A percentile compares a stretch with the other conserved stretches of the same genome.
Evolutionary conservation across 2,888 invertebrate species (phyloP).

Genomic region (Sinohyriopsis cumingii): DNA sequence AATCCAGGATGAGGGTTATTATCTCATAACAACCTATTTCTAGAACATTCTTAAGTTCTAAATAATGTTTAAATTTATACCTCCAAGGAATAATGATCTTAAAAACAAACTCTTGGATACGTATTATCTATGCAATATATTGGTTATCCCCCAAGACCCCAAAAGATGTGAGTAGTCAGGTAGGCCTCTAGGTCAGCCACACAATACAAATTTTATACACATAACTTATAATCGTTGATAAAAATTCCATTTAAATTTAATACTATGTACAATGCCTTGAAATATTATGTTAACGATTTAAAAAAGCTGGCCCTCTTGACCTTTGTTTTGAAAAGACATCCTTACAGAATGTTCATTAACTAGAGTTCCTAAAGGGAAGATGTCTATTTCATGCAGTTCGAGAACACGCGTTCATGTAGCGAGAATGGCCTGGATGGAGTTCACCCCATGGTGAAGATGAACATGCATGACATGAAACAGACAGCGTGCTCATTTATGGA

Average conservation of each 20-base stretch:
- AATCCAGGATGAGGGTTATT: too few species aligned
- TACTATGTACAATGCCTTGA: slow-evolving; percentile 1
- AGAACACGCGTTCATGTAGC: background rate
- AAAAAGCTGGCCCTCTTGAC: too few species aligned
- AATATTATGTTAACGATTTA: slow-evolving; percentile 7
- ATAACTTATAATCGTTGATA: slow-evolving; percentile 12
- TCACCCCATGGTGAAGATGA: slow-evolving; percentile 1
- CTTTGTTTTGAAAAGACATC: background rate
- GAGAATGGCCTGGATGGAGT: slow-evolving; percentile 3
- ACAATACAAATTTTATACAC: slow-evolving; percentile 19
- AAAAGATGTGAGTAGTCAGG: too few species aligned
- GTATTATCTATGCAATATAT: too few species aligned
- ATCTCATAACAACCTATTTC: too few species aligned
- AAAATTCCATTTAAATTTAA: background rate
- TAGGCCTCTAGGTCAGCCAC: too few species aligned
- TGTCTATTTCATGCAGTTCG: background rate
- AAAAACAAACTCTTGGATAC: too few species aligned
- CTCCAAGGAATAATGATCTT: too few species aligned
- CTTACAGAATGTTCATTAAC: background rate
- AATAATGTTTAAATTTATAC: too few species aligned
- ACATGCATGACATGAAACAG: background rate
- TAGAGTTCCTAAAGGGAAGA: background rate
- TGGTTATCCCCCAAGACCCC: background rate
- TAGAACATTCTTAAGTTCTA: too few species aligned
- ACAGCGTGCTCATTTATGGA: background rate